phyloP scores from a whole-genome alignment of 1,140 invertebrate species.

The Lepidostoma basale region DNA sequence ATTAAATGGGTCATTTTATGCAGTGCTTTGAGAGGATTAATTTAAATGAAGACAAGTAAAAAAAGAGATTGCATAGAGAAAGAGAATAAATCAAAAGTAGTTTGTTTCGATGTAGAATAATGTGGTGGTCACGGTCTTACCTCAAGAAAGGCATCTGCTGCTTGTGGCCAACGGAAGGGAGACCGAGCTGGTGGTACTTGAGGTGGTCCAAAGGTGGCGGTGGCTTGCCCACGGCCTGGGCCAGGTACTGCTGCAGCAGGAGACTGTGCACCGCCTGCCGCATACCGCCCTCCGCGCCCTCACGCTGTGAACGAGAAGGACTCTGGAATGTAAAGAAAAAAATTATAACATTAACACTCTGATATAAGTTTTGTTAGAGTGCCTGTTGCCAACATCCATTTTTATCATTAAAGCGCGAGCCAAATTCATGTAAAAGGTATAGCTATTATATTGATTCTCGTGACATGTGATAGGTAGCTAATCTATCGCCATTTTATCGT shows the following conservation, averaged over 20 bases:
- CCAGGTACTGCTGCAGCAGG: conserved; percentile 57
- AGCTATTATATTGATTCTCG: too few species aligned
- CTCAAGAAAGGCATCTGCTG: conserved; percentile 57
- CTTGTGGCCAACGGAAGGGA: conserved; percentile 44
- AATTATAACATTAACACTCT: neutral
- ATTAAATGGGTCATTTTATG: neutral
- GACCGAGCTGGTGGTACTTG: conserved; percentile 59
- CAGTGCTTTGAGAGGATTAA: too few species aligned
- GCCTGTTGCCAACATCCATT: too few species aligned
- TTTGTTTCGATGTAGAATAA: too few species aligned
- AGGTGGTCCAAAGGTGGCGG: conserved; percentile 57
- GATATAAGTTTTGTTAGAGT: neutral
- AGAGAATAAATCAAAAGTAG: too few species aligned
- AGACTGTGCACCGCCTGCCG: conserved; percentile 59
- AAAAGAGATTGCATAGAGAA: too few species aligned
- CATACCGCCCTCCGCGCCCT: conserved; percentile 48
- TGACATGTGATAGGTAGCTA: too few species aligned
- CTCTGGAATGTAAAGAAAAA: neutral
- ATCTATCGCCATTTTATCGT: too few species aligned
- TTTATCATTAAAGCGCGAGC: too few species aligned
- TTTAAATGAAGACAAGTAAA: too few species aligned
- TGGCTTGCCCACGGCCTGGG: conserved; percentile 48
- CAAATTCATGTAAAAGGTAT: too few species aligned
- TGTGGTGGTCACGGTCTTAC: neutral
- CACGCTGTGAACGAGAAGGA: neutral